Evolutionary conservation across 1,140 invertebrate species (phyloP), one percentile per base, ranked within the genome.

Genomic region (Pachyrhynchus sulphureomaculatus): DNA sequence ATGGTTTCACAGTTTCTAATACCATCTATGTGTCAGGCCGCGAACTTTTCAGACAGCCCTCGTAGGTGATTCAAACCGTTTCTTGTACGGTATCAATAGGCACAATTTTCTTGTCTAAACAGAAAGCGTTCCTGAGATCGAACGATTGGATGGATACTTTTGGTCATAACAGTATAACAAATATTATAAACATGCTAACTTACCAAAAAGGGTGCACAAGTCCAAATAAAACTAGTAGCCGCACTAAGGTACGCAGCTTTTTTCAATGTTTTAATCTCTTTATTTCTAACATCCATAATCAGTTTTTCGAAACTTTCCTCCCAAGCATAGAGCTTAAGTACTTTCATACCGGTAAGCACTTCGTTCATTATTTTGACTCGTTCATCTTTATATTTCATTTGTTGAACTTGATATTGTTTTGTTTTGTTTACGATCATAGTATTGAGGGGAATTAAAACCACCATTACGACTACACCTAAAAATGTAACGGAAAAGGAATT

Each of bases 151-250:
- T n/a, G n/a, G n/a, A n/a, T n/a, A n/a, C n/a, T n/a, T n/a, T n/a
- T n/a, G n/a, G n/a, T n/a, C n/a, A n/a, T n/a, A n/a, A n/a, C n/a
- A n/a, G n/a, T n/a, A n/a, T n/a, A n/a, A n/a, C n/a, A n/a, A n/a
- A n/a, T n/a, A n/a, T n/a, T n/a, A n/a, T n/a, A n/a, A n/a, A n/a
- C n/a, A 33, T 57, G 39, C 32, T 0, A 33, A 48, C 84, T 84
- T 82, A 98, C 95, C 86, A 98, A 81, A 77, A 96, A 96, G 13
- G 95, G 95, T 5, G 95, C 93, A 78, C 91, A 96, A 8, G 91
- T 91, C 94, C 95, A 98, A 63, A 95, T 88, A 75, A 98, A 96
- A 37, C 91, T 91, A n/a, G 91, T 93, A 23, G 85, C 86, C 20
- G 93, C 90, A 80, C 93, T 93, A 5, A 95, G 78, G 78, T 94